Base-by-base conservation (phyloP, 2,888 invertebrate genomes). In the Chrysina gloriosa region DNA sequence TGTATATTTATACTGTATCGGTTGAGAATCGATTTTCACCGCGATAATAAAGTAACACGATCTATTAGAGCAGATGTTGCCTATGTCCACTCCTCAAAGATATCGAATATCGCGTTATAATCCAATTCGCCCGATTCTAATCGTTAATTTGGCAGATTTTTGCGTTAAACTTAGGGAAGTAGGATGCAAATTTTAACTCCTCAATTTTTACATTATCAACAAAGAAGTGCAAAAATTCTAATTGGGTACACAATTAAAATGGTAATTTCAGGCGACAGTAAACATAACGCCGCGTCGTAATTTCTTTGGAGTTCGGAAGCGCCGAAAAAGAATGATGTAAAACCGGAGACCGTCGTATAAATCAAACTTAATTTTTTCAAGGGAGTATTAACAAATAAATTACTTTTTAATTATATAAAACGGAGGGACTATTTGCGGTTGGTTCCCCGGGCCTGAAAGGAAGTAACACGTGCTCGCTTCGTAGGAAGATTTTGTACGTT, bases 161-260 rank as follows among this genome's bases (percentile, higher is more conserved):
- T n/a, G n/a, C n/a, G n/a, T n/a, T n/a, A n/a, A n/a, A n/a, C n/a
- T n/a, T n/a, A n/a, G n/a, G n/a, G n/a, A n/a, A n/a, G n/a, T n/a
- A n/a, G n/a, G n/a, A n/a, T n/a, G n/a, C n/a, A n/a, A n/a, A n/a
- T n/a, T n/a, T n/a, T n/a, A n/a, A n/a, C n/a, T n/a, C 11, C 11
- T 39, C 5, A 14, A 1, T n/a, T 39, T 39, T 9, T 39, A 39
- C n/a, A 39, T 5, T 2, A n/a, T n/a, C 4, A 39, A 39, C 11
- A 4, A 4, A n/a, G 39, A 39, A 39, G 39, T 39, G 11, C 39
- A 69, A 67, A 45, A 48, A 64, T 47, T 42, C 34, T 19, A 27
- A 70, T 73, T n/a, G n/a, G n/a, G n/a, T n/a, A n/a, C 65, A 63
- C 70, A 75, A 75, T 75, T 75, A 74, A 75, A 75, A 75, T 75